Evolutionary conservation across 2,888 invertebrate genomes (phyloP).

Genomic region (Drosophila pseudotakahashii): DNA sequence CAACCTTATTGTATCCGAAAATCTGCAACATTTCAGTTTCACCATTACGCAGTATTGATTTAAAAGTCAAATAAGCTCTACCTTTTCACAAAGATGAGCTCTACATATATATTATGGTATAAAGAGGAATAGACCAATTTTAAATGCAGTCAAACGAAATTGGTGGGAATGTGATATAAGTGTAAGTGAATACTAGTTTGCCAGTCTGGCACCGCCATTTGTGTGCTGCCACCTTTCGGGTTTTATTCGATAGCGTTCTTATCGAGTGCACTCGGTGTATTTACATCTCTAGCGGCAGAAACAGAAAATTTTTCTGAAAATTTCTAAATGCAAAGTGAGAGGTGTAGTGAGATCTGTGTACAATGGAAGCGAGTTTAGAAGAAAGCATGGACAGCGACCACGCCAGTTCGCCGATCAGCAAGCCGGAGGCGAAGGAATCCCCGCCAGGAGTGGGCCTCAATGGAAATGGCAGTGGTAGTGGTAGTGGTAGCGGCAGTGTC

Average conservation of each 20-base stretch:
- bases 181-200: too few species aligned
- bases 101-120: too few species aligned
- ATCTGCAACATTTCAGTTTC: too few species aligned
- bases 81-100: too few species aligned
- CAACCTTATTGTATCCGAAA: too few species aligned
- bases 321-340: slow-evolving; percentile 50
- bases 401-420: slow-evolving; percentile 29
- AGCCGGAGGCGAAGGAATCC: slow-evolving; percentile 35
- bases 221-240: not conserved
- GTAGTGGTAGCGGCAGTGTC: slow-evolving; percentile 15
- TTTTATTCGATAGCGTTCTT: slow-evolving; percentile 28
- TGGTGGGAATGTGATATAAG: too few species aligned
- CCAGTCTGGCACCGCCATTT: not conserved
- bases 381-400: slow-evolving; percentile 66
- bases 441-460: slow-evolving; percentile 51
- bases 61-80: too few species aligned
- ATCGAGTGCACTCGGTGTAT: slow-evolving; percentile 24
- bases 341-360: slow-evolving; percentile 29
- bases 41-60: too few species aligned
- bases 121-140: too few species aligned
- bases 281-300: slow-evolving; percentile 69
- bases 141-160: too few species aligned
- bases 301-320: slow-evolving; percentile 54
- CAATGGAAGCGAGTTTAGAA: slow-evolving; percentile 67
- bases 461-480: slow-evolving; percentile 45